Evolutionary conservation across 2,113 vertebrate genomes (phyloP), one percentile per base, ranked within the genome.

Genomic region (Eolophus roseicapilla): DNA sequence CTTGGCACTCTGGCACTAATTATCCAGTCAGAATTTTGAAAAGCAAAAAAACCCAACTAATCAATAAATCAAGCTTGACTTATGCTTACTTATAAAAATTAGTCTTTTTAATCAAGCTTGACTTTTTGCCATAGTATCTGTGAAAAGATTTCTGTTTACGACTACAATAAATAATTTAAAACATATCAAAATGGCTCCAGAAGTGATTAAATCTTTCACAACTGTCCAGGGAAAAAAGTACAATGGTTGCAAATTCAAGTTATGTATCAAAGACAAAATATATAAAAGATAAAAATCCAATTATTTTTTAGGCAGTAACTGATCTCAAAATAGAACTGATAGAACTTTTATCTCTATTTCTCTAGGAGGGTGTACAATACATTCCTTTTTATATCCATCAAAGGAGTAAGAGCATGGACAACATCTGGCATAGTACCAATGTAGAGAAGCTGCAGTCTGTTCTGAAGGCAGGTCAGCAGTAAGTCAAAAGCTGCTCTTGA

Each of bases 251-350:
- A 68, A 68, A 75, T 52, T 93, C 49, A 90, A 82, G 85, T 81
- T 90, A 94, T 31, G 25, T 87, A 86, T 90, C 65, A 90, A 91
- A 87, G 88, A n/a, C 21, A 46, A 94, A 95, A 87, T 95, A 82
- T 88, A 68, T 37, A 53, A 78, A 95, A 83, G 93, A 94, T 89
- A 95, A 95, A 94, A 94, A 87, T 90, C 43, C 82, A 94, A 87
- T 93, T 90, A 95, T 35, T 50, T 93, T 93, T 95, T 89, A 92
- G 88, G 62, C 63, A 93, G 39, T 90, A 92, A 63, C 43, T 67
- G 88, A 95, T 83, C 80, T 94, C 52, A 84, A 60, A 59, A 79
- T 68, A 93, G 95, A 93, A 90, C 73, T 18, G 73, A 79, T 43
- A 39, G 70, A 92, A 60, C 35, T 68, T 76, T 67, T 86, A 65